phyloP scores from a whole-genome alignment of 2,797 vertebrate genomes.

The Rhinatrema bivittatum region DNA sequence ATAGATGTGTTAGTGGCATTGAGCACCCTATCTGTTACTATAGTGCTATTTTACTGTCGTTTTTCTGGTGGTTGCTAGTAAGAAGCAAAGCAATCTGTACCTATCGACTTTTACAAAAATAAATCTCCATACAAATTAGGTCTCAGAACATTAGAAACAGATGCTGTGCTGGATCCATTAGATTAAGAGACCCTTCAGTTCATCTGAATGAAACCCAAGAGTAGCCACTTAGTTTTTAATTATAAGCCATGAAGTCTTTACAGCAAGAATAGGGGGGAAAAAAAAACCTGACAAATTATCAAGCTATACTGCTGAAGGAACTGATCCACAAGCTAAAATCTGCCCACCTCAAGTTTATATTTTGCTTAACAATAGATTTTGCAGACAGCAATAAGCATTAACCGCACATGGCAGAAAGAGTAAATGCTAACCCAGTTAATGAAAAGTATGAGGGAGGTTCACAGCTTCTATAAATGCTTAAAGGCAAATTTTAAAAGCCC shows the following conservation, averaged over 20 bases:
- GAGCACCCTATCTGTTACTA: slow-evolving; percentile 16
- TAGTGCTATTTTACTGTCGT: slow-evolving; percentile 29
- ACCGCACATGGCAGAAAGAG: neutral
- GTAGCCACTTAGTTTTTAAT: slow-evolving; percentile 51
- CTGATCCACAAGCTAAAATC: slow-evolving; percentile 26
- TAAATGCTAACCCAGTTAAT: too few species aligned
- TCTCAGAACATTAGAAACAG: slow-evolving; percentile 59
- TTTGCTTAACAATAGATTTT: slow-evolving; percentile 14
- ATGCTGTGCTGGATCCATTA: slow-evolving; percentile 43
- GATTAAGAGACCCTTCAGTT: slow-evolving; percentile 55
- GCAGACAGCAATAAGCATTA: neutral
- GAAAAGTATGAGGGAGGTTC: too few species aligned
- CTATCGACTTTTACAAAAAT: slow-evolving; percentile 45
- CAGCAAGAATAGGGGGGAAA: too few species aligned
- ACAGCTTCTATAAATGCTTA: too few species aligned
- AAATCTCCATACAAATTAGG: slow-evolving; percentile 64
- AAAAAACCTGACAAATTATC: slow-evolving; percentile 33
- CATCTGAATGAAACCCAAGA: slow-evolving; percentile 43
- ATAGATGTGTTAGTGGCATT: slow-evolving; percentile 10
- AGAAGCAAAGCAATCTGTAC: slow-evolving; percentile 30
- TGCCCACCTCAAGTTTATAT: slow-evolving; percentile 28
- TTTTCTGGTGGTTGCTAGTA: slow-evolving; percentile 31
- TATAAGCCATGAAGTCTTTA: too few species aligned
- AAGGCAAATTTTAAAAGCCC: too few species aligned
- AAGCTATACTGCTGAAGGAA: slow-evolving; percentile 24